phyloP scores from a whole-genome alignment of 2,797 vertebrate species.

The Acrossocheilus wenchowensis region DNA sequence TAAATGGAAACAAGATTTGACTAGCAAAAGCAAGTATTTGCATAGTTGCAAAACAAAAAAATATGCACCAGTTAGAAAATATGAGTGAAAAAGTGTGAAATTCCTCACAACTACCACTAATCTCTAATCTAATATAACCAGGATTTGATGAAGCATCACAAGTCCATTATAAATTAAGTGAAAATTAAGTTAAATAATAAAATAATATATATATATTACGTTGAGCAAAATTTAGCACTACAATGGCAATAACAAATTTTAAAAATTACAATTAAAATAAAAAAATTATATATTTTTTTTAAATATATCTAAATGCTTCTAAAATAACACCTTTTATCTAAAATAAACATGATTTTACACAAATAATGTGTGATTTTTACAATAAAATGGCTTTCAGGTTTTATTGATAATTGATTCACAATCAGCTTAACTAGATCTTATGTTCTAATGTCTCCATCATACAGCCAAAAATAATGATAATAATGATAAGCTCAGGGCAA shows the following conservation, averaged over 20 bases:
- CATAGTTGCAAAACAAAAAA: slow-evolving; percentile 13
- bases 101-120: neutral
- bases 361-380: neutral
- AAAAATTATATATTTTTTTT: neutral
- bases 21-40: slow-evolving; percentile 31
- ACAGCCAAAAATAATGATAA: slow-evolving; percentile 63
- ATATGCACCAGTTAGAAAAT: neutral
- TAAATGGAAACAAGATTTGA: slow-evolving; percentile 27
- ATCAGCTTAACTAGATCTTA: slow-evolving; percentile 19
- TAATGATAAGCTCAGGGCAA: slow-evolving; percentile 46
- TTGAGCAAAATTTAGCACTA: neutral
- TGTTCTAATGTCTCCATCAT: slow-evolving; percentile 34
- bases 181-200: neutral
- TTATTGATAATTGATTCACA: neutral
- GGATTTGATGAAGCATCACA: neutral
- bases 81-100: neutral
- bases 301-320: neutral
- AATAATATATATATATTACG: neutral
- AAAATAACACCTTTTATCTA: neutral
- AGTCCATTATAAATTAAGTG: neutral
- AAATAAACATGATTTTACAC: neutral
- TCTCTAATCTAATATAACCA: neutral
- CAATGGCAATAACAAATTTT: neutral
- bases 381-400: neutral
- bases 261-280: neutral